Conservation (phyloP, 1,140 invertebrate species). For the Akabosia matsudoensis region DNA sequence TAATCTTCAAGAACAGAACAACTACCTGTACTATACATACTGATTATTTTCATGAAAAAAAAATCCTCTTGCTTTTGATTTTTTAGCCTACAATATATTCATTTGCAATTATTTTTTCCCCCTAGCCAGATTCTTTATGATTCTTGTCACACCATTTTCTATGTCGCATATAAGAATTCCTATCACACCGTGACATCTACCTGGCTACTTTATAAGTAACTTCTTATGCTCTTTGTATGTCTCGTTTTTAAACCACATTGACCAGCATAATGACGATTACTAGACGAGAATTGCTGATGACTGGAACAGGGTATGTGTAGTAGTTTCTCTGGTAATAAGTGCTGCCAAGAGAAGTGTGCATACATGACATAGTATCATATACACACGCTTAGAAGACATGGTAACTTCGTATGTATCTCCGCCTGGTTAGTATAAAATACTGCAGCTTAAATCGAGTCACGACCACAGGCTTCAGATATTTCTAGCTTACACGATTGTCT, state of each 20-base stretch:
- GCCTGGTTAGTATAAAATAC: not conserved
- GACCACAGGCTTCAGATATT: not conserved
- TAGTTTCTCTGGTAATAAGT: no score
- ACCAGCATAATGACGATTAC: not conserved
- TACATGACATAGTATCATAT: not conserved
- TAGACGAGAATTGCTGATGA: not conserved
- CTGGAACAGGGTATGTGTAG: no score
- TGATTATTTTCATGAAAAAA: not conserved
- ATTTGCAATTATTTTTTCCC: not conserved
- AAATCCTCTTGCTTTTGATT: constrained; percentile 7
- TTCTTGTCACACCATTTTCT: not conserved
- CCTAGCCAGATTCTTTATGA: not conserved
- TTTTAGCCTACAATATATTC: no score
- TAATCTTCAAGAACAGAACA: not conserved
- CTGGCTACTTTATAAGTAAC: no score
- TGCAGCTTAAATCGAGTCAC: no score
- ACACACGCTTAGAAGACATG: no score
- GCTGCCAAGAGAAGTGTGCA: not conserved
- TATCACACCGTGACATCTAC: no score
- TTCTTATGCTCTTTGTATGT: no score
- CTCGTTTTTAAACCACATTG: no score
- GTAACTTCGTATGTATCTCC: not conserved
- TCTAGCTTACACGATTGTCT: not conserved
- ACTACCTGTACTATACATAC: not conserved
- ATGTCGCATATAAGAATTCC: not conserved